Evolutionary conservation across 2,888 invertebrate genomes (phyloP).

Genomic region (Lottia gigantea): DNA sequence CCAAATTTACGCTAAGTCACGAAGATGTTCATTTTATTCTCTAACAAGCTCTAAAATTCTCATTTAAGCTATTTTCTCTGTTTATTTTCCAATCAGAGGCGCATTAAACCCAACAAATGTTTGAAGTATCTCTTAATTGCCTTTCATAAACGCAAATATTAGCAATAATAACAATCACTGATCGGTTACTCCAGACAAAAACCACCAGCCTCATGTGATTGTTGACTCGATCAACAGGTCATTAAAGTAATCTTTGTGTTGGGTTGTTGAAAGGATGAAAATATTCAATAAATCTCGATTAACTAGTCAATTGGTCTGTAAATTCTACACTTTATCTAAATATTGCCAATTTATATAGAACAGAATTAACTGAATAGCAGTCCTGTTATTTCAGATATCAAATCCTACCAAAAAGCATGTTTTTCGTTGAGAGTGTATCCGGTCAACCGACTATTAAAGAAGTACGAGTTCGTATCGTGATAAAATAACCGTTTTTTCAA

Average conservation of each 20-base stretch:
- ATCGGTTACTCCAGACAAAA: constrained; percentile 9
- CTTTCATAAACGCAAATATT: constrained; percentile 11
- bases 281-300: constrained; percentile 2
- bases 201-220: background rate
- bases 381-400: background rate
- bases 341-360: no score
- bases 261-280: background rate
- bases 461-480: background rate
- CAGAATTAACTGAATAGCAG: no score
- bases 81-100: constrained; percentile 1
- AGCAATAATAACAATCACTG: constrained; percentile 8
- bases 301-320: background rate
- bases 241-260: background rate
- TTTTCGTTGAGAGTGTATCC: background rate
- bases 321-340: background rate
- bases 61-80: background rate
- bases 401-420: background rate
- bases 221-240: constrained; percentile 6
- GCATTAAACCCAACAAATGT: constrained; percentile 1
- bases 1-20: constrained; percentile 5
- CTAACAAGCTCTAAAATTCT: constrained; percentile 3
- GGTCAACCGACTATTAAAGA: background rate
- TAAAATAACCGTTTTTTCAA: background rate
- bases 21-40: background rate
- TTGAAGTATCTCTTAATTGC: background rate